A percentile compares a stretch with the other conserved stretches of the same genome.
Conservation (phyloP, 2,888 invertebrate species). For the Alloplasta piceator region DNA sequence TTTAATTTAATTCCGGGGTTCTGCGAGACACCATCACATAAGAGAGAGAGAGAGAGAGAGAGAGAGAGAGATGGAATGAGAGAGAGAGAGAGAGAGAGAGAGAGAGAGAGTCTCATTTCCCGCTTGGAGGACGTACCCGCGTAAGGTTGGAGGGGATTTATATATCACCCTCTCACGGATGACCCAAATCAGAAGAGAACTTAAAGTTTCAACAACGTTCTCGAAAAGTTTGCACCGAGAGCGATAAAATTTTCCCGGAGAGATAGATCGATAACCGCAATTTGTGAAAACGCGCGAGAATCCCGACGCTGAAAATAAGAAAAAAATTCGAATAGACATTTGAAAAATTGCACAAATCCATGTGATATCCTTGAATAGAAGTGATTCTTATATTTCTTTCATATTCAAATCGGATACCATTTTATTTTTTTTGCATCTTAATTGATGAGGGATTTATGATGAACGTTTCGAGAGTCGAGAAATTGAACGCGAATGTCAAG, state of each 20-base stretch:
- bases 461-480: not conserved
- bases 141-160: not conserved
- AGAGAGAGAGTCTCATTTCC: conserved; percentile 67
- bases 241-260: conserved; percentile 42
- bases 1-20: conserved; percentile 70
- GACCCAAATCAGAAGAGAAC: conserved; percentile 58
- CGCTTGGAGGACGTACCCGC: conserved; percentile 48
- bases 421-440: too few relatives aligned
- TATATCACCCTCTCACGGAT: conserved; percentile 52
- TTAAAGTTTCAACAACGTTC: conserved; percentile 54
- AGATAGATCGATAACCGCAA: conserved; percentile 43
- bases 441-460: not conserved
- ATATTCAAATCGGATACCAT: too few relatives aligned
- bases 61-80: conserved; percentile 16
- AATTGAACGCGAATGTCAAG: not conserved
- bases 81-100: conserved; percentile 38
- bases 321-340: conserved; percentile 22
- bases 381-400: too few relatives aligned
- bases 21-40: conserved; percentile 33
- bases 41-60: conserved; percentile 26
- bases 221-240: conserved; percentile 16
- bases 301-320: not conserved
- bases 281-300: not conserved
- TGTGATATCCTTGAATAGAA: too few relatives aligned
- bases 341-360: not conserved